phyloP scores from a whole-genome alignment of 2,797 vertebrate genomes.

The Syngnathus acus region DNA sequence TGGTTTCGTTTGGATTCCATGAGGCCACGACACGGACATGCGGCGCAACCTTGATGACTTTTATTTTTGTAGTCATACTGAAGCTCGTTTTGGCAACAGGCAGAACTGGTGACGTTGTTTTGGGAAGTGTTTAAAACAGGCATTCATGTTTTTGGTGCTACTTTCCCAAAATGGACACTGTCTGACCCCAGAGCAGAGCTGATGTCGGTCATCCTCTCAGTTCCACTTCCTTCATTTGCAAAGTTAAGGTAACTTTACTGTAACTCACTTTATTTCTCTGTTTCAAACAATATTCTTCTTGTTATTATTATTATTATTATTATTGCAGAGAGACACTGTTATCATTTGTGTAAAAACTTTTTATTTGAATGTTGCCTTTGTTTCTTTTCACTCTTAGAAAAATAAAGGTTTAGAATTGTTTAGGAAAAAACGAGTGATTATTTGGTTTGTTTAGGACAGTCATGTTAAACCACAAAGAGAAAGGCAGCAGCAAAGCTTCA shows the following conservation, averaged over 20 bases:
- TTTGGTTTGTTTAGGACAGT: too few relatives aligned
- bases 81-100: slow-evolving; percentile 60
- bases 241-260: slow-evolving; percentile 68
- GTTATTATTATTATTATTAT: slow-evolving; percentile 75
- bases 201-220: slow-evolving; percentile 29
- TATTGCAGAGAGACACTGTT: slow-evolving; percentile 72
- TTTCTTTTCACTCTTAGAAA: slow-evolving; percentile 80
- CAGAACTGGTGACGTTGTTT: slow-evolving; percentile 54
- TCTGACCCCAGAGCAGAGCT: background rate
- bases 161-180: slow-evolving; percentile 64
- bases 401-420: slow-evolving; percentile 82
- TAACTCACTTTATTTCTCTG: slow-evolving; percentile 69
- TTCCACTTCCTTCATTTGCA: slow-evolving; percentile 27
- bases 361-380: slow-evolving; percentile 78
- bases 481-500: background rate
- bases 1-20: slow-evolving; percentile 21
- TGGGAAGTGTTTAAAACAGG: slow-evolving; percentile 70
- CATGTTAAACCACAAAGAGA: background rate
- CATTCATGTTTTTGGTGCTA: slow-evolving; percentile 78
- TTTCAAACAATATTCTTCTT: slow-evolving; percentile 66
- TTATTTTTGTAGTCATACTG: slow-evolving; percentile 56
- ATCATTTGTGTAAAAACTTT: slow-evolving; percentile 77
- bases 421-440: slow-evolving; percentile 54
- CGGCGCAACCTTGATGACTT: slow-evolving; percentile 30
- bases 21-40: slow-evolving; percentile 26